These are phyloP conservation scores for Felis chaus DNA, from an alignment of 2,113 vertebrate species.

Conservation along the genomic window DNA sequence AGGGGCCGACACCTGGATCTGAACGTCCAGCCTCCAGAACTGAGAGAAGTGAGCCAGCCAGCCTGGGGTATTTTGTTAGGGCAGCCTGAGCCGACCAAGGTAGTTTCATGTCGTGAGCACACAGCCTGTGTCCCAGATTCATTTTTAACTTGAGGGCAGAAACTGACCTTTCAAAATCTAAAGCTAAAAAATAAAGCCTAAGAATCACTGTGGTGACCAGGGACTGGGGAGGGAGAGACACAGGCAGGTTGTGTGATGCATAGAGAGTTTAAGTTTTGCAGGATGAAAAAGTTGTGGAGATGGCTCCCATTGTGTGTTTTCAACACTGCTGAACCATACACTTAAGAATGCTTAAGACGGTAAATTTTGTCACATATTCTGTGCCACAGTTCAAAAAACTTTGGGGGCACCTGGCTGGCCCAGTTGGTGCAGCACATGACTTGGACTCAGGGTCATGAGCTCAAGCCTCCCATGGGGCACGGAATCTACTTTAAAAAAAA, in stretches of 20 bases:
- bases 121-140: not conserved
- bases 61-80: not conserved
- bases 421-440: too few relatives aligned
- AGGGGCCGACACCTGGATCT: not conserved
- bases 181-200: not conserved
- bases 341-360: not conserved
- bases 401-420: too few relatives aligned
- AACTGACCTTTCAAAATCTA: not conserved
- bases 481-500: too few relatives aligned
- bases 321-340: not conserved
- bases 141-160: not conserved
- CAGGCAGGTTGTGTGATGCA: not conserved
- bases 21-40: not conserved
- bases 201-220: not conserved
- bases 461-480: too few relatives aligned
- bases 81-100: not conserved
- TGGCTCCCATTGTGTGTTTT: not conserved
- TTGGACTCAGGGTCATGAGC: too few relatives aligned
- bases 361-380: not conserved
- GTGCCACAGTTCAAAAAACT: not conserved
- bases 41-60: not conserved
- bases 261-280: not conserved
- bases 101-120: too few relatives aligned
- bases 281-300: not conserved
- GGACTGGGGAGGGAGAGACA: not conserved